Conservation (phyloP, 2,797 vertebrate species). For the Neosalanx taihuensis region DNA sequence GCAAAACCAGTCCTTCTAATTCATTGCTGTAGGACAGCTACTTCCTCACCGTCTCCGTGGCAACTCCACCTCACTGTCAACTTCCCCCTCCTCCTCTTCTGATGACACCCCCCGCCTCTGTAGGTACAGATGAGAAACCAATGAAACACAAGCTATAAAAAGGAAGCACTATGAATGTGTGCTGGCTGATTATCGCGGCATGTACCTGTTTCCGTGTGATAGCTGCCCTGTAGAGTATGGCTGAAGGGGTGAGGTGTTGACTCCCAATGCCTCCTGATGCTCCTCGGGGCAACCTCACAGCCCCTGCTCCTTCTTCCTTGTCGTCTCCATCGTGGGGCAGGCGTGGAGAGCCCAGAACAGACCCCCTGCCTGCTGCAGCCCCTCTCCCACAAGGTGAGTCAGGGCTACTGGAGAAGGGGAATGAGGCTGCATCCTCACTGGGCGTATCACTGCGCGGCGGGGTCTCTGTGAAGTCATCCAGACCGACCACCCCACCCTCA, state of each 20-base stretch:
- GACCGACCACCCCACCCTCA: slow-evolving; percentile 49
- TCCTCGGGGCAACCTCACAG: slow-evolving; percentile 70
- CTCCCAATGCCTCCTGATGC: slow-evolving; percentile 66
- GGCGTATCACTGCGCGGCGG: slow-evolving; percentile 80
- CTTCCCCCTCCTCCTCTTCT: slow-evolving; percentile 91
- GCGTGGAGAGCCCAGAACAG: slow-evolving; percentile 71
- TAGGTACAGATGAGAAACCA: slow-evolving; percentile 28
- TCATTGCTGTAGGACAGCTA: slow-evolving; percentile 38
- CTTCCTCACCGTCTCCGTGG: slow-evolving; percentile 83
- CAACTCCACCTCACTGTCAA: slow-evolving; percentile 91
- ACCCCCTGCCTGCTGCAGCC: slow-evolving; percentile 62
- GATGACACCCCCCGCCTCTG: slow-evolving; percentile 87
- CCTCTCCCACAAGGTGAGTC: slow-evolving; percentile 80
- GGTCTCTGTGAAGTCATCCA: slow-evolving; percentile 74
- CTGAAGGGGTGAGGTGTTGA: slow-evolving; percentile 87
- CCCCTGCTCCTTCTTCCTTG: slow-evolving; percentile 71
- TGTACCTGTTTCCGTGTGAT: slow-evolving; percentile 88
- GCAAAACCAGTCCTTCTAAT: slow-evolving; percentile 23
- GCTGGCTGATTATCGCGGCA: not conserved
- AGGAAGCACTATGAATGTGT: not conserved
- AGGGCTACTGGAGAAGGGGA: slow-evolving; percentile 84
- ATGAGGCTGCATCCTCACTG: slow-evolving; percentile 81
- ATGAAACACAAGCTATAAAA: not conserved
- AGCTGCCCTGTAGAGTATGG: slow-evolving; percentile 87
- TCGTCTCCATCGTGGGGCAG: slow-evolving; percentile 71